These are phyloP conservation scores for Cistogaster globosa DNA, from an alignment of 2,888 invertebrate genomes.

Conservation along the genomic window DNA sequence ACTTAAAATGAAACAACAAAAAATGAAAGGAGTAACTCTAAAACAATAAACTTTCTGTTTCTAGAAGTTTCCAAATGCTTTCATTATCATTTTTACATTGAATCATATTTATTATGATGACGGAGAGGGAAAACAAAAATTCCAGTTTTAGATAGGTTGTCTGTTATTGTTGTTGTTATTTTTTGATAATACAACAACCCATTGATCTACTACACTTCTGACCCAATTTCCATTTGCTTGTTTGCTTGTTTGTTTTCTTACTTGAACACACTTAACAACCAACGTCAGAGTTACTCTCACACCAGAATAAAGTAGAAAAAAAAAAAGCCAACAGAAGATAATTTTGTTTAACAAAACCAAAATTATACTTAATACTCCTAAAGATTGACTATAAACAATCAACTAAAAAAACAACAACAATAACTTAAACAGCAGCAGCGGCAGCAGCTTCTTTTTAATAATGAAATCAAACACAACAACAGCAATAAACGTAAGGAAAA, in stretches of 20 bases:
- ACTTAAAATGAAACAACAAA: too few species aligned
- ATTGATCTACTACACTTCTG: conserved; percentile 66
- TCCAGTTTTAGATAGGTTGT: conserved; percentile 44
- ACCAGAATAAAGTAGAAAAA: not conserved
- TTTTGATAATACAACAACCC: conserved; percentile 44
- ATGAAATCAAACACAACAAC: conserved; percentile 36
- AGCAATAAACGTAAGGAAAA: conserved; percentile 55
- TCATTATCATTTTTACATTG: conserved; percentile 31
- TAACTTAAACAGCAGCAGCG: not conserved
- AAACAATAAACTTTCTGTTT: conserved; percentile 59
- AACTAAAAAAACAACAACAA: conserved; percentile 45
- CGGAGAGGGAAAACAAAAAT: conserved; percentile 20
- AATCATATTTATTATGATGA: conserved; percentile 1
- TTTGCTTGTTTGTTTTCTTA: conserved; percentile 49
- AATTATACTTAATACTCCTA: conserved; percentile 47
- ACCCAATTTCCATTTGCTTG: conserved; percentile 60
- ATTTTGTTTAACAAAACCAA: conserved; percentile 51
- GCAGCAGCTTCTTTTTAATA: conserved; percentile 38
- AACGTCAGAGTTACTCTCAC: conserved; percentile 17
- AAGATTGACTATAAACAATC: conserved; percentile 64
- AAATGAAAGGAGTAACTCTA: not conserved
- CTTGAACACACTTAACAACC: conserved; percentile 25
- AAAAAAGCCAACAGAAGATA: conserved; percentile 37
- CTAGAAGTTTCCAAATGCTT: conserved; percentile 61
- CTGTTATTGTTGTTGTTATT: conserved; percentile 25